Evolutionary conservation across 2,113 vertebrate species (phyloP), one percentile per base, ranked within the genome.

Genomic region (Phaethornis superciliosus): DNA sequence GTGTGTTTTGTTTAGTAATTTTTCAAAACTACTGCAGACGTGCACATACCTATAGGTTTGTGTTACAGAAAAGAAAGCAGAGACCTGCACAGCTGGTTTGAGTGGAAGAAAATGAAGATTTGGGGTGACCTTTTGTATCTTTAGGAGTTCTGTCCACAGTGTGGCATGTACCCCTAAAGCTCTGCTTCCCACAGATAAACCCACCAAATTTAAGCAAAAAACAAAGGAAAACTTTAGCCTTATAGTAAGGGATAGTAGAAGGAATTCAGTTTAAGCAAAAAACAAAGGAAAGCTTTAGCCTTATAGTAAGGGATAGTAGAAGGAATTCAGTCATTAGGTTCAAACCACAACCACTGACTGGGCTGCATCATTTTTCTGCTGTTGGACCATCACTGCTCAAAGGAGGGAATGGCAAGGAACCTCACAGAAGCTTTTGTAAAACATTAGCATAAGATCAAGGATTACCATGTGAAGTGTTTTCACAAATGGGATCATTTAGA

Each of bases 1-100:
- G 63, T 58, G 82, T 93, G 92, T 62, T 88, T 69, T 85, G 56
- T 75, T 93, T 94, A 69, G 58, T 46, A 68, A 33, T 79, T 49
- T 69, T 88, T 79, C 27, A 88, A 24, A 90, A 78, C 19, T 4
- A 40, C 15, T 44, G 15, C 26, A 46, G 42, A 54, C 37, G 2
- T 27, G 24, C 74, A 68, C 44, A 75, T n/a, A 68, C 52, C 37
- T 75, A 33, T 33, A 71, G 20, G 13, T 75, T 27, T 44, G 47
- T 78, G 74, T 30, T 55, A 26, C 12, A 49, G 13, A 77, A 20
- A 46, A 37, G 6, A 74, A 88, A 74, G 18, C 49, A 78, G 51
- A 86, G n/a, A 33, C 47, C 32, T 69, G 10, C 1, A 4, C 16
- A 26, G 3, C 10, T 52, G 27, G 23, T 84, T 37, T 81, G 28